Evolutionary conservation across 2,888 invertebrate species (phyloP).

Genomic region (Neocrepidodera transversa): DNA sequence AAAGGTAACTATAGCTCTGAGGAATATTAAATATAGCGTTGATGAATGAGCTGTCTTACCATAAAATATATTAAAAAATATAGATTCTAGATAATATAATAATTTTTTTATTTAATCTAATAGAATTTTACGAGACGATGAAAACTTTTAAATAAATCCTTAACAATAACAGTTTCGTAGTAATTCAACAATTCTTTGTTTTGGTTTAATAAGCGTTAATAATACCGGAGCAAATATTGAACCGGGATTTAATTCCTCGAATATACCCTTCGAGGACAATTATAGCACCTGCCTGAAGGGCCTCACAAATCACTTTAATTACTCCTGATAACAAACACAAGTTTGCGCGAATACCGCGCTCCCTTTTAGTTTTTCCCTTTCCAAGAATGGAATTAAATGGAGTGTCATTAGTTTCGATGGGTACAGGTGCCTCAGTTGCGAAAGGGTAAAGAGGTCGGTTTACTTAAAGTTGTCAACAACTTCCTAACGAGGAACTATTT

Average conservation of each 20-base stretch:
- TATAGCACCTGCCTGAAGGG: conserved; percentile 50
- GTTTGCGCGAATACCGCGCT: conserved; percentile 21
- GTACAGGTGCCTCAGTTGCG: conserved; percentile 2
- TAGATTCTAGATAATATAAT: too few relatives aligned
- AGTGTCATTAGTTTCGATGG: conserved; percentile 21
- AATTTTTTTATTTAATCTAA: too few relatives aligned
- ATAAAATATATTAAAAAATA: too few relatives aligned
- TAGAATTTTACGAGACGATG: too few relatives aligned
- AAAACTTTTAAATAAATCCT: too few relatives aligned
- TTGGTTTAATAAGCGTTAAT: conserved; percentile 21
- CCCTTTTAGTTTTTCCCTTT: conserved; percentile 26
- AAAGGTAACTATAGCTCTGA: too few relatives aligned
- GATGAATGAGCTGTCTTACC: too few relatives aligned
- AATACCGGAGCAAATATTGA: conserved; percentile 25
- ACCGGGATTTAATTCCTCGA: conserved; percentile 17
- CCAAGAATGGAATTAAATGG: conserved; percentile 19
- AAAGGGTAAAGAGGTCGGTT: not conserved
- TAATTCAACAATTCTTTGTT: conserved; percentile 26
- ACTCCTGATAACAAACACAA: conserved; percentile 47
- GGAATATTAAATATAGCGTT: too few relatives aligned
- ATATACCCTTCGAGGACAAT: conserved; percentile 48
- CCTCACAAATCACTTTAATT: conserved; percentile 56
- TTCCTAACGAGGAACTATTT: conserved; percentile 23
- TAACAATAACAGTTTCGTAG: conserved; percentile 16
- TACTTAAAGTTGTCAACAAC: conserved; percentile 10